These are phyloP conservation scores for Orius insidiosus DNA, from an alignment of 1,140 invertebrate species.

Conservation along the genomic window DNA sequence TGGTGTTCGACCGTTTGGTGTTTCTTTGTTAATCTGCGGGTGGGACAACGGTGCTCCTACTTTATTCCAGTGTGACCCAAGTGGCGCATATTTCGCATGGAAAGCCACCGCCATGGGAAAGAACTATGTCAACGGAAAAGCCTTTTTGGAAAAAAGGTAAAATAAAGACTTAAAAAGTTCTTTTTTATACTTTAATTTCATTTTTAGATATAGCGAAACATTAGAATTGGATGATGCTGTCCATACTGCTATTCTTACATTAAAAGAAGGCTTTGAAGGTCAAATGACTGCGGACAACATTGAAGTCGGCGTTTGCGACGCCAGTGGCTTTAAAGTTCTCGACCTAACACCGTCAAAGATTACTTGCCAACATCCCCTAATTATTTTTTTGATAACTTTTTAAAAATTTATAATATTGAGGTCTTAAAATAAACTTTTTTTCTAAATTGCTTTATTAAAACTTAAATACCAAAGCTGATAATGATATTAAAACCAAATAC, in stretches of 20 bases:
- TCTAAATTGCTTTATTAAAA: neutral
- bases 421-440: neutral
- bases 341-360: conserved; percentile 91
- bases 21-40: conserved; percentile 91
- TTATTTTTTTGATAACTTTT: conserved; percentile 20
- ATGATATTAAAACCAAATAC: too few species aligned
- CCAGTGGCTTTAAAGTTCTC: conserved; percentile 76
- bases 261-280: conserved; percentile 98
- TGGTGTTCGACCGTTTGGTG: conserved; percentile 96
- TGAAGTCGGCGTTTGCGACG: conserved; percentile 93
- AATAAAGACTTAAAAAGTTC: neutral
- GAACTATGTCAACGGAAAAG: conserved; percentile 96
- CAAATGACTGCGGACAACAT: conserved; percentile 99
- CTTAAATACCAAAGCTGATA: neutral
- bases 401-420: neutral
- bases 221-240: conserved; percentile 96
- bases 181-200: conserved; percentile 14
- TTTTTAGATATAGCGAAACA: conserved; percentile 79
- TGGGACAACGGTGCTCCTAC: conserved; percentile 80
- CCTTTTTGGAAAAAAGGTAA: conserved; percentile 92
- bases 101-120: conserved; percentile 99
- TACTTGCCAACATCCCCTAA: conserved; percentile 86
- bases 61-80: conserved; percentile 97
- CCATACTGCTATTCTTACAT: conserved; percentile 92
- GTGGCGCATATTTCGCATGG: conserved; percentile 98